These are phyloP conservation scores for Columba livia DNA, from an alignment of 2,113 vertebrate genomes.

Conservation along the genomic window DNA sequence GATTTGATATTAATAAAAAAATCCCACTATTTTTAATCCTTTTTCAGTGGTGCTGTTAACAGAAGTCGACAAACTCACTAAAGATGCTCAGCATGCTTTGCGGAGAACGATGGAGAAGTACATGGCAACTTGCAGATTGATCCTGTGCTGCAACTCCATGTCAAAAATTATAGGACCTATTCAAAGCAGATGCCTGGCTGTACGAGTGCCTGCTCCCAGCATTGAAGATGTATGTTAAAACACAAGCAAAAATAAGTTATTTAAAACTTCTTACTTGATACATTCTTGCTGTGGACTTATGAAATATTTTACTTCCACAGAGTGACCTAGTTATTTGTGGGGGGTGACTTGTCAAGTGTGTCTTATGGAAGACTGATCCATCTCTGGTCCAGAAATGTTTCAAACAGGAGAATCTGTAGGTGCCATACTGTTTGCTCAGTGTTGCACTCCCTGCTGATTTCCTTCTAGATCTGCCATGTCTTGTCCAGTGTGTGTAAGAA, in stretches of 20 bases:
- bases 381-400: background rate
- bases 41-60: constrained; percentile 91
- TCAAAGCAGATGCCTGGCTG: constrained; percentile 90
- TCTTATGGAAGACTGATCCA: background rate
- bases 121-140: constrained; percentile 92
- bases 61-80: constrained; percentile 95
- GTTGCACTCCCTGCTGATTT: background rate
- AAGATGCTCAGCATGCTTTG: constrained; percentile 95
- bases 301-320: background rate
- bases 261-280: background rate
- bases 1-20: background rate
- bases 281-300: background rate
- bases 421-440: background rate
- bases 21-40: background rate
- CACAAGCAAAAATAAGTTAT: background rate
- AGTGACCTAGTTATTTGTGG: background rate
- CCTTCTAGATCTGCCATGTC: constrained; percentile 86
- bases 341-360: background rate
- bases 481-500: constrained; percentile 91
- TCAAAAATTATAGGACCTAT: constrained; percentile 97
- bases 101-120: constrained; percentile 98
- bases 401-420: background rate
- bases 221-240: constrained; percentile 83
- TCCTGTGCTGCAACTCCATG: constrained; percentile 93
- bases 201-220: constrained; percentile 91